A percentile compares a stretch with the other conserved stretches of the same genome.
phyloP scores from a whole-genome alignment of 1,140 invertebrate genomes.

The Hesperophylax magnus region DNA sequence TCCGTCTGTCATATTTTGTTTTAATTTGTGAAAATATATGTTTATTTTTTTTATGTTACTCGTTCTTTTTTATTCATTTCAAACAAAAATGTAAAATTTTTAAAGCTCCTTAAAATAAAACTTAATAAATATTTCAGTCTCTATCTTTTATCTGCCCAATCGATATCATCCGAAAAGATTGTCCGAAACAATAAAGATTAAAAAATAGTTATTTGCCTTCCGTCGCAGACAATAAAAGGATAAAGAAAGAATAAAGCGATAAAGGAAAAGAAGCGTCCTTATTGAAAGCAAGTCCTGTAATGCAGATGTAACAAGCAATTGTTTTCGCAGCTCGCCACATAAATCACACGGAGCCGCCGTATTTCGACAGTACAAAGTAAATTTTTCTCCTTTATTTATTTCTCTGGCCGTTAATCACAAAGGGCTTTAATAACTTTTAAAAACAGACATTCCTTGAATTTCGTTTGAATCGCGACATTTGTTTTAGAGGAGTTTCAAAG shows the following conservation, averaged over 20 bases:
- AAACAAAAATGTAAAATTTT: too few species aligned
- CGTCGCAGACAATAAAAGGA: slow-evolving; percentile 30
- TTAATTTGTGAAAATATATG: too few species aligned
- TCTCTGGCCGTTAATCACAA: slow-evolving; percentile 40
- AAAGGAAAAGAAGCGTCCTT: slow-evolving; percentile 31
- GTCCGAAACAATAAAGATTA: too few species aligned
- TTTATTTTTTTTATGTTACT: too few species aligned
- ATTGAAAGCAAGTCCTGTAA: slow-evolving; percentile 32
- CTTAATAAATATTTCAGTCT: too few species aligned
- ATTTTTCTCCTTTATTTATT: slow-evolving; percentile 46
- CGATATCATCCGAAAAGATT: too few species aligned
- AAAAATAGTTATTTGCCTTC: slow-evolving; percentile 9
- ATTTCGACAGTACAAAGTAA: slow-evolving; percentile 43
- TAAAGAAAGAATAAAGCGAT: slow-evolving; percentile 19
- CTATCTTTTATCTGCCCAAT: too few species aligned
- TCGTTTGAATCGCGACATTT: slow-evolving; percentile 40
- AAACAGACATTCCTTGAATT: slow-evolving; percentile 42
- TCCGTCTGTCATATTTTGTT: too few species aligned
- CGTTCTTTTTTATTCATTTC: too few species aligned
- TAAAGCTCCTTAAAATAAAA: too few species aligned
- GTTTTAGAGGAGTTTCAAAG: slow-evolving; percentile 35
- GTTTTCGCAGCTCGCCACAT: slow-evolving; percentile 42
- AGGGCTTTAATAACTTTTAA: slow-evolving; percentile 44
- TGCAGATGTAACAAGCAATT: slow-evolving; percentile 47
- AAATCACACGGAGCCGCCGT: slow-evolving; percentile 34